Evolutionary conservation across 2,888 invertebrate genomes (phyloP), one percentile per base, ranked within the genome.

Genomic region (Listrodromus nycthemerus): DNA sequence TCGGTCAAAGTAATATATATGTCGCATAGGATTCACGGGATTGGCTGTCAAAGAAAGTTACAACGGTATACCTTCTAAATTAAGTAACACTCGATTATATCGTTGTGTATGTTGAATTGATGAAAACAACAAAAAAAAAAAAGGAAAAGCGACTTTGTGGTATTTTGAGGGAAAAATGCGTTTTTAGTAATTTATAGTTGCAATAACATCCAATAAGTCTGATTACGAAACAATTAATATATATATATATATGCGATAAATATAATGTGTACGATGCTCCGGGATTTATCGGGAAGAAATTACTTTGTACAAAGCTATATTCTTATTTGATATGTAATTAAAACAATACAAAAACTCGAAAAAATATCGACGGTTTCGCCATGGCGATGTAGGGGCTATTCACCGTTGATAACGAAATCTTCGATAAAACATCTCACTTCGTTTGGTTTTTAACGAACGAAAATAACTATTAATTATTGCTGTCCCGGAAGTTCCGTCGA

Each of bases 161-260:
- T 41, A 41, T 63, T 69, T 80, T 52, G 63, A 71, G 13, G 58
- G 41, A 69, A 52, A 66, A 63, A 27, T 71, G 80, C 66, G 79
- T 74, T 84, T 77, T 80, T 58, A 66, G 70, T 78, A 61, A 84
- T 75, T 58, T 81, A 81, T 78, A 81, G 84, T 84, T 81, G 84
- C 84, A 84, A 84, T 84, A 81, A 84, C 84, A 78, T 84, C 84
- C 78, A 78, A 84, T 80, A 84, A 84, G 84, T 84, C 84, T 84
- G 84, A 84, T 81, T 81, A 84, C 70, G 78, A 84, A 84, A 84
- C 75, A 81, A 84, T 84, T 84, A 80, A 80, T 76, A 83, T 79
- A 61, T 78, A 80, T 83, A 80, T 83, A 79, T 82, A 80, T 77
- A 65, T 65, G 75, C 63, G 75, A 75, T 75, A 75, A 75, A 65